Evolutionary conservation across 2,888 invertebrate species (phyloP).

Genomic region (Scelioninae gen. 1): DNA sequence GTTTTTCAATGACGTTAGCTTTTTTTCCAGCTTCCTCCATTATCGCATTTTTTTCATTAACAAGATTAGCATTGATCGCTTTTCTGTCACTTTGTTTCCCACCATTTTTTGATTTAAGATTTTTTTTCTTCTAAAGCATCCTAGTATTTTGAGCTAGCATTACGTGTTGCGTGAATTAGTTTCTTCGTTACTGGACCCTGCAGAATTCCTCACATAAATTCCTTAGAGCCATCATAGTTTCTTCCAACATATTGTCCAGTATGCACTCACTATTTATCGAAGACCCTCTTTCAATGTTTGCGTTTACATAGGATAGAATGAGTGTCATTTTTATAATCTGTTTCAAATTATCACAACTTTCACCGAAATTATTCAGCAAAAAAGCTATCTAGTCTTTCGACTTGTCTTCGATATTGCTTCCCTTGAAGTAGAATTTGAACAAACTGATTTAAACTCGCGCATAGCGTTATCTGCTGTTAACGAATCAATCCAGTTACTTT

Average conservation of each 20-base stretch:
- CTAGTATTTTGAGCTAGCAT: conserved; percentile 3
- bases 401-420: neutral
- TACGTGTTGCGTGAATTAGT: conserved; percentile 15
- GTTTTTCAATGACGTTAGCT: conserved; percentile 7
- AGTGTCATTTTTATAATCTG: neutral
- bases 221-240: conserved; percentile 9
- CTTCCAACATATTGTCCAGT: conserved; percentile 20
- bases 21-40: conserved; percentile 15
- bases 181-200: conserved; percentile 14
- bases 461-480: neutral
- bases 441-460: neutral
- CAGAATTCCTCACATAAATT: neutral
- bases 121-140: conserved; percentile 13
- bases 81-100: neutral
- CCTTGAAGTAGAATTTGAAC: neutral
- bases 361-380: neutral
- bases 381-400: conserved; percentile 13
- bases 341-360: neutral
- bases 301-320: conserved; percentile 2
- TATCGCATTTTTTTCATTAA: neutral
- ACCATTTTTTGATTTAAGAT: conserved; percentile 5
- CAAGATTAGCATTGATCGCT: neutral
- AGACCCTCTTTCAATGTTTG: conserved; percentile 7
- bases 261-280: conserved; percentile 2
- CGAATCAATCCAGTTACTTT: conserved; percentile 7